Base-by-base conservation (phyloP, 2,797 vertebrate species). In the Cygnus olor region DNA sequence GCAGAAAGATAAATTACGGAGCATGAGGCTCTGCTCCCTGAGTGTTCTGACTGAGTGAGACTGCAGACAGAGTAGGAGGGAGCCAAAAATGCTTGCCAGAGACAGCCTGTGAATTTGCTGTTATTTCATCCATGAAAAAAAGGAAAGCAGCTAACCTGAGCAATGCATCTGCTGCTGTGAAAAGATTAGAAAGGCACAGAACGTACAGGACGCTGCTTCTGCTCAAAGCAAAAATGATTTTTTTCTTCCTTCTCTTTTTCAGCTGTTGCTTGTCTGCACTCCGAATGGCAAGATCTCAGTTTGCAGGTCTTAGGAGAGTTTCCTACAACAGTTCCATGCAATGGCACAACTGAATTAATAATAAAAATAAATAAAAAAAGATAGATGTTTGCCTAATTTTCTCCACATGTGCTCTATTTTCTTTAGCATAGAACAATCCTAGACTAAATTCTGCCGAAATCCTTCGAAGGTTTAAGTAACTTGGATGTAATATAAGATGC, bases 401-500 rank as follows among this genome's bases (percentile, higher is more conserved):
- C 80, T 96, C 91, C 96, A 97, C 74, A 90, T 97, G 91, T 93
- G 70, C 74, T 95, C 80, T 92, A 30, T 97, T 96, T 97, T 89
- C 94, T 95, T 96, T 78, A 95, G 80, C 57, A 84, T 10, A 87
- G 80, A 95, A 92, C 82, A 94, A 94, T 79, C 84, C 30, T 81
- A 93, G 91, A 88, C 9, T 51, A 85, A 87, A 91, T 81, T 90
- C 65, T 94, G 82, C 82, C 93, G 85, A 95, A 97, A 95, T 90
- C 85, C 61, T 94, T 94, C 73, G 2, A 96, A 93, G 60, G 49
- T 85, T 97, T 96, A 93, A 97, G 83, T 72, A 96, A 95, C 87
- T 96, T 96, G 93, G 90, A 94, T 94, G 97, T 96, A 98, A 97
- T 57, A 86, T 72, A 95, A 97, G 95, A 83, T 72, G 93, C 80